A percentile compares a stretch with the other conserved stretches of the same genome.
These are phyloP conservation scores for Trachymyrmex cornetzi DNA, from an alignment of 1,140 invertebrate genomes.

Conservation along the genomic window DNA sequence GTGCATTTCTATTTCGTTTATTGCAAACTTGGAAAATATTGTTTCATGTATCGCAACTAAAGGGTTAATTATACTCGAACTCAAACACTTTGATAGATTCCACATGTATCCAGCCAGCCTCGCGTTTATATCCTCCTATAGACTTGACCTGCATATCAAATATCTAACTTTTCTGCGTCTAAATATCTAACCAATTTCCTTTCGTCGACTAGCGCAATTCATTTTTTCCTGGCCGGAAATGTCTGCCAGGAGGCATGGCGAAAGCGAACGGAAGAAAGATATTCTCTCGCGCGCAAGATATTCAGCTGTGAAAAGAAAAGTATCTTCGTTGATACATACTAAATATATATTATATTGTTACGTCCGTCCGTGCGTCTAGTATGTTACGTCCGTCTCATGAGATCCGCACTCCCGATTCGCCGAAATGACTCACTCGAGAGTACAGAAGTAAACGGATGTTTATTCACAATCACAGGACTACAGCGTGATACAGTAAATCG, in stretches of 20 bases:
- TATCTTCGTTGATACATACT: slow-evolving; percentile 66
- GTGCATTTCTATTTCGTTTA: slow-evolving; percentile 31
- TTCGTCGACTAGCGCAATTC: slow-evolving; percentile 33
- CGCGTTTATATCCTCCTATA: slow-evolving; percentile 68
- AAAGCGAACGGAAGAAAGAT: not conserved
- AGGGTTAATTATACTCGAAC: slow-evolving; percentile 8
- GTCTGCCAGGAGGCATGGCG: slow-evolving; percentile 1
- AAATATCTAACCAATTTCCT: slow-evolving; percentile 66
- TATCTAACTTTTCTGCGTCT: slow-evolving; percentile 73
- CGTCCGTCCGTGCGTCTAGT: too few species aligned
- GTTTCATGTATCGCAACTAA: slow-evolving; percentile 24
- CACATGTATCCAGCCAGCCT: slow-evolving; percentile 18
- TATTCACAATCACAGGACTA: too few species aligned
- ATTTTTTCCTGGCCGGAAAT: slow-evolving; percentile 5
- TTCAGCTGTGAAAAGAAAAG: slow-evolving; percentile 54
- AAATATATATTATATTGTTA: slow-evolving; percentile 64
- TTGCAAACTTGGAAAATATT: not conserved
- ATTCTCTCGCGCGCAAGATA: slow-evolving; percentile 23
- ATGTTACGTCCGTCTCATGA: too few species aligned
- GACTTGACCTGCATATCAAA: slow-evolving; percentile 65
- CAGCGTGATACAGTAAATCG: too few species aligned
- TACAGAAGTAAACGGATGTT: too few species aligned
- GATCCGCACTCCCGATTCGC: too few species aligned
- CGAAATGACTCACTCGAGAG: slow-evolving; percentile 59
- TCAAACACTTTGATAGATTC: slow-evolving; percentile 19